Evolutionary conservation across 2,797 vertebrate genomes (phyloP).

Genomic region (Lycodopsis pacificus): DNA sequence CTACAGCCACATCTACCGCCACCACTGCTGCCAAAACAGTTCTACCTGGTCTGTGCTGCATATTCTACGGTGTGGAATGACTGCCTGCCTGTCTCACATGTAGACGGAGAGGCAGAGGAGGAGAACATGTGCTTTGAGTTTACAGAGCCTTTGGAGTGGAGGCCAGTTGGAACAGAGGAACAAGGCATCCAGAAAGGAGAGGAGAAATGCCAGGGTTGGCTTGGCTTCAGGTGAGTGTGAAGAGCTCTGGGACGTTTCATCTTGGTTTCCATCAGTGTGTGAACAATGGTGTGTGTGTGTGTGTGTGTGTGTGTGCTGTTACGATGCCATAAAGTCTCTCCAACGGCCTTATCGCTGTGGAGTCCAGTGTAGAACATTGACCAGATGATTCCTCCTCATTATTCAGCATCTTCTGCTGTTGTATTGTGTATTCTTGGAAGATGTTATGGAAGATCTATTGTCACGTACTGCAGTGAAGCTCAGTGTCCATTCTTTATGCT

Average conservation of each 20-base stretch:
- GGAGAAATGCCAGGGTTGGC: slow-evolving; percentile 55
- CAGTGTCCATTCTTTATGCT: neutral
- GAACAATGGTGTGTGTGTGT: neutral
- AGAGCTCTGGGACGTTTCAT: slow-evolving; percentile 42
- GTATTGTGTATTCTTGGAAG: slow-evolving; percentile 22
- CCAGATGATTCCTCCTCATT: neutral
- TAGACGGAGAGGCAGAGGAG: slow-evolving; percentile 38
- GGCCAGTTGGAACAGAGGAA: slow-evolving; percentile 65
- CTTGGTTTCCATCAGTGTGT: slow-evolving; percentile 19
- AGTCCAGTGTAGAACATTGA: neutral
- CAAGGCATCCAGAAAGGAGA: slow-evolving; percentile 45
- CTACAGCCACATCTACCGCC: neutral
- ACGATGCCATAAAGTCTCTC: slow-evolving; percentile 1
- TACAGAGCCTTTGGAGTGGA: slow-evolving; percentile 61
- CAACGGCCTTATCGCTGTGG: neutral
- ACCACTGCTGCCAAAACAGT: neutral
- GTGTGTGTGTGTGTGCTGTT: slow-evolving; percentile 13
- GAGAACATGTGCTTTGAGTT: slow-evolving; percentile 77
- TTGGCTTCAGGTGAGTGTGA: slow-evolving; percentile 52
- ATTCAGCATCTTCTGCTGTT: neutral
- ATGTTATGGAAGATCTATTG: slow-evolving; percentile 4
- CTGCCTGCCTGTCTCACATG: slow-evolving; percentile 61
- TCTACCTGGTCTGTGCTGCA: slow-evolving; percentile 42
- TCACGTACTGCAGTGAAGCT: neutral
- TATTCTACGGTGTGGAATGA: slow-evolving; percentile 45